These are phyloP conservation scores for Prietella phreatophila DNA, from an alignment of 2,113 vertebrate species.

Conservation along the genomic window DNA sequence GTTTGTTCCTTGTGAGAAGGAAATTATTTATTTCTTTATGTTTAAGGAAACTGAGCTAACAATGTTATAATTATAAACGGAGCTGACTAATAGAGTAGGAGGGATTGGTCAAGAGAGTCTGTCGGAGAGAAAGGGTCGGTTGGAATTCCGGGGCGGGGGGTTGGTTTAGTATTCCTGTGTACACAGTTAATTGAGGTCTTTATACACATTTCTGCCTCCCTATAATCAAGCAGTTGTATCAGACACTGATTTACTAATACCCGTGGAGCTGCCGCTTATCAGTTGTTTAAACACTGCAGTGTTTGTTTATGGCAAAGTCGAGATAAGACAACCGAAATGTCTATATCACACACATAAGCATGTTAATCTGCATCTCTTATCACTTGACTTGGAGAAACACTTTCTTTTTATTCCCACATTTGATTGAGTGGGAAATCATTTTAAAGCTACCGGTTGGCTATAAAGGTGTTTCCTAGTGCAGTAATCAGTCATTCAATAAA, in stretches of 20 bases:
- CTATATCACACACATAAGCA: constrained; percentile 6
- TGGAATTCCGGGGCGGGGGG: neutral
- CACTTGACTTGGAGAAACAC: neutral
- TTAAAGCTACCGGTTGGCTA: neutral
- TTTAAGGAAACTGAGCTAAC: neutral
- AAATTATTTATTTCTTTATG: neutral
- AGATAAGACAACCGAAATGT: constrained; percentile 34
- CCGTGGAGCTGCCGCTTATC: constrained; percentile 28
- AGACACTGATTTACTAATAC: constrained; percentile 19
- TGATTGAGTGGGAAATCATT: neutral
- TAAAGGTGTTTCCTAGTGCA: neutral
- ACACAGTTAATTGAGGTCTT: no score
- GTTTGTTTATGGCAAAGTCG: constrained; percentile 36
- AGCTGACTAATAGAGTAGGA: neutral
- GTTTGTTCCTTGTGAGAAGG: neutral
- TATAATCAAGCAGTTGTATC: neutral
- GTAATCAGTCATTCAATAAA: neutral
- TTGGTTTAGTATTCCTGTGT: neutral
- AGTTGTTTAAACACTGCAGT: constrained; percentile 26
- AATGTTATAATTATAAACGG: neutral
- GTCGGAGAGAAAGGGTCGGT: neutral
- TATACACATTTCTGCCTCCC: neutral
- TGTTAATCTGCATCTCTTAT: neutral
- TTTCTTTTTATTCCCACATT: neutral
- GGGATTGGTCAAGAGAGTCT: neutral